These are phyloP conservation scores for Timema podura DNA, from an alignment of 2,888 invertebrate genomes.

Conservation along the genomic window DNA sequence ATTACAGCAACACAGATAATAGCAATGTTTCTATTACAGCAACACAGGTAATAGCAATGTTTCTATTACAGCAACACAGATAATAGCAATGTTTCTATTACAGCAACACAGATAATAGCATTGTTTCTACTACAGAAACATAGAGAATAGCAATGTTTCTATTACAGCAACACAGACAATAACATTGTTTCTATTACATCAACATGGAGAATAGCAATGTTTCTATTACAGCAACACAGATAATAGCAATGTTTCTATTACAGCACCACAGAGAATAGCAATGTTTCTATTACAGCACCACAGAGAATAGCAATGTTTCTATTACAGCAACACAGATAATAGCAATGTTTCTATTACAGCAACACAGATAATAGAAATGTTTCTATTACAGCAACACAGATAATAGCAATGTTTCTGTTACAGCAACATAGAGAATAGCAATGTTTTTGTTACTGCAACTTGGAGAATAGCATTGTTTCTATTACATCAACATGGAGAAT, in stretches of 20 bases:
- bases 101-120: constrained; percentile 82
- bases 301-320: constrained; percentile 58
- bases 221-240: constrained; percentile 71
- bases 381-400: constrained; percentile 71
- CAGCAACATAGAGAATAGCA: constrained; percentile 82
- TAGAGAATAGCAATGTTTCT: constrained; percentile 58
- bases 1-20: constrained; percentile 79
- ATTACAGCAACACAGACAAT: constrained; percentile 79
- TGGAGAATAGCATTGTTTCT: constrained; percentile 58
- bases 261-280: constrained; percentile 82
- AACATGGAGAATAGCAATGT: constrained; percentile 72
- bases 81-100: constrained; percentile 17
- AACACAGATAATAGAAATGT: constrained; percentile 70
- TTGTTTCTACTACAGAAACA: constrained; percentile 58
- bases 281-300: constrained; percentile 58
- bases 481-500: constrained; percentile 80
- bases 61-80: constrained; percentile 71
- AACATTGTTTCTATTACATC: constrained; percentile 47
- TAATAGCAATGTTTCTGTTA: constrained; percentile 17
- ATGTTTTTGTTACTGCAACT: constrained; percentile 58
- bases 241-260: constrained; percentile 17
- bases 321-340: constrained; percentile 79
- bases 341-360: constrained; percentile 47
- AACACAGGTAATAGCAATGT: constrained; percentile 63
- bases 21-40: constrained; percentile 47